Conservation (phyloP, 2,797 vertebrate genomes). For the Protosalanx chinensis region DNA sequence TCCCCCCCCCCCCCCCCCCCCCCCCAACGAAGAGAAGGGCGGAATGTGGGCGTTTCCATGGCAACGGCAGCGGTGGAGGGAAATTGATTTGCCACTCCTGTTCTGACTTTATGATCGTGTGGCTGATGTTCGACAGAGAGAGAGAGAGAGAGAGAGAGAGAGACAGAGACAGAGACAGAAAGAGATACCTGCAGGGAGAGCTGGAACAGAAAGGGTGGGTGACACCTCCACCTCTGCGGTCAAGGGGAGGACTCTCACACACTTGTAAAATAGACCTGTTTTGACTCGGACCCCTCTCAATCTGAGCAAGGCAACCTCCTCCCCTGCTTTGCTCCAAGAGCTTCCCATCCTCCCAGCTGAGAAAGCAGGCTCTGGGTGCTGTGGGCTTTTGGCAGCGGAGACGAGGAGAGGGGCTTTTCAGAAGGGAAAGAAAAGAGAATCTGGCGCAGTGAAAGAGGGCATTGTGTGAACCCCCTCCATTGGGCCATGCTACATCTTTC, state of each 20-base stretch:
- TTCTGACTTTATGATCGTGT: slow-evolving; percentile 41
- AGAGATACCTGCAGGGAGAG: not conserved
- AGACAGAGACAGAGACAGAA: not conserved
- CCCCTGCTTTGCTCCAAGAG: not conserved
- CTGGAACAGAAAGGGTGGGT: slow-evolving; percentile 31
- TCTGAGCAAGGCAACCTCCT: not conserved
- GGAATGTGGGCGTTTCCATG: slow-evolving; percentile 63
- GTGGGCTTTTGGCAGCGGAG: slow-evolving; percentile 69
- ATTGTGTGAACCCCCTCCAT: slow-evolving; percentile 61
- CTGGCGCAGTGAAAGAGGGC: slow-evolving; percentile 62
- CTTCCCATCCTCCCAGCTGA: slow-evolving; percentile 66
- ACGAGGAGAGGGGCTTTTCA: slow-evolving; percentile 40
- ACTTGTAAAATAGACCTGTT: not conserved
- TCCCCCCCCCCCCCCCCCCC: not conserved
- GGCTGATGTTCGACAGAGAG: slow-evolving; percentile 15
- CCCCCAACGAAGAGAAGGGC: slow-evolving; percentile 22
- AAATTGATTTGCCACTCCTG: slow-evolving; percentile 56
- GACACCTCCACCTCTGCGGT: not conserved
- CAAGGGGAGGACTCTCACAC: too few species aligned
- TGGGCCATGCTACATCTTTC: slow-evolving; percentile 54
- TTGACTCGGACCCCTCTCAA: slow-evolving; percentile 7
- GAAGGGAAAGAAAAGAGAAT: slow-evolving; percentile 29
- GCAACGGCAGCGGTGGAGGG: slow-evolving; percentile 58
- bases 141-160: not conserved
- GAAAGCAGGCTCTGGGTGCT: slow-evolving; percentile 61